Evolutionary conservation across 1,140 invertebrate species (phyloP).

Genomic region (roundworm (Caenorhabditis elegans)): DNA sequence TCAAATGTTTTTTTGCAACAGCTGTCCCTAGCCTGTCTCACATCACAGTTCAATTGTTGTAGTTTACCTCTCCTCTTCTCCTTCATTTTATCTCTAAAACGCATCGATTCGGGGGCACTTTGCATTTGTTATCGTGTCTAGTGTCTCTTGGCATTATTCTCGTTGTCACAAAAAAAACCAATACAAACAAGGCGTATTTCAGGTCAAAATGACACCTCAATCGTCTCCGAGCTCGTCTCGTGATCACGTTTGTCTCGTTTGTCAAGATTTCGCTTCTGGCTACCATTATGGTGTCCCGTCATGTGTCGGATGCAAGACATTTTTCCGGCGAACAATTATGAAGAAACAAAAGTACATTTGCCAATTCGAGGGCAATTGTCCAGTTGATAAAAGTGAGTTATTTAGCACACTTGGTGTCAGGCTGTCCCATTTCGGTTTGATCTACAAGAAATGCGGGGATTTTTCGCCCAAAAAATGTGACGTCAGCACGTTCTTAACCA

Average conservation of each 20-base stretch:
- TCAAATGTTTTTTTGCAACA: background rate
- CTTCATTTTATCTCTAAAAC: background rate
- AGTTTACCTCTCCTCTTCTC: background rate
- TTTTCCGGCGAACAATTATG: conserved; percentile 63
- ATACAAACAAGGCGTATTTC: too few species aligned
- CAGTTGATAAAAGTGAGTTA: conserved; percentile 55
- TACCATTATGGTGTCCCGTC: conserved; percentile 65
- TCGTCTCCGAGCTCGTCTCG: background rate
- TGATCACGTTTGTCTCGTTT: conserved; percentile 60
- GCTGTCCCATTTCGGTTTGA: too few species aligned
- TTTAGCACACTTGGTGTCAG: too few species aligned
- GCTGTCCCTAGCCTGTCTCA: background rate
- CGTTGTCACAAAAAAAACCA: too few species aligned
- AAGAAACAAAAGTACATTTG: conserved; percentile 63
- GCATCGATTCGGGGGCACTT: too few species aligned
- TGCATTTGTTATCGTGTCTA: too few species aligned
- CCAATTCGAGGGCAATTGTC: conserved; percentile 60
- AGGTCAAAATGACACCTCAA: background rate
- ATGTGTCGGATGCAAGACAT: conserved; percentile 65
- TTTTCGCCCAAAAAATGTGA: too few species aligned
- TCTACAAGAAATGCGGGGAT: too few species aligned
- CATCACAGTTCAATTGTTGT: conserved; percentile 6
- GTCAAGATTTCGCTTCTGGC: conserved; percentile 62
- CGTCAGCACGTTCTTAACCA: too few species aligned
- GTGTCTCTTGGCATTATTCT: background rate